Evolutionary conservation across 2,113 vertebrate genomes (phyloP).

Genomic region (Carassius gibelio): DNA sequence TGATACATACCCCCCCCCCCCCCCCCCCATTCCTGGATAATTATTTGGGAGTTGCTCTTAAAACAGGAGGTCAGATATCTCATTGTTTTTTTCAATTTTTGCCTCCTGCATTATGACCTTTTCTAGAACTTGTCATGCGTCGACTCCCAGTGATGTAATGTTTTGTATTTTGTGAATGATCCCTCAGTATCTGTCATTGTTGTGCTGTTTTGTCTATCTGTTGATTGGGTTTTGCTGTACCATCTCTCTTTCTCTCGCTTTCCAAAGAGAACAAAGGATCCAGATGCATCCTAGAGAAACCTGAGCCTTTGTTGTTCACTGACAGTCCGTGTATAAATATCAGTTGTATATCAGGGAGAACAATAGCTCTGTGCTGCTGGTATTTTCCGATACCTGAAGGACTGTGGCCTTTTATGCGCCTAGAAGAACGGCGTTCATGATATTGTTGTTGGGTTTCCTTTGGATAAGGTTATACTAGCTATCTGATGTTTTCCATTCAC

Average conservation of each 20-base stretch:
- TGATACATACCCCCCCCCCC: neutral
- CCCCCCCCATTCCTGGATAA: neutral
- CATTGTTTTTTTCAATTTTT: neutral
- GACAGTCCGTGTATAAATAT: slow-evolving; percentile 45
- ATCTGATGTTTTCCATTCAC: neutral
- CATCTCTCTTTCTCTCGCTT: slow-evolving; percentile 17
- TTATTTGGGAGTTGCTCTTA: neutral
- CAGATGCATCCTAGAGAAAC: slow-evolving; percentile 28
- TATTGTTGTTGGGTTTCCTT: neutral
- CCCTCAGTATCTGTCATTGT: neutral
- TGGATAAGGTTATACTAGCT: neutral
- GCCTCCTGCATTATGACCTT: neutral
- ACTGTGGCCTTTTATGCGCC: neutral
- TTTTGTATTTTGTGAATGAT: slow-evolving; percentile 1
- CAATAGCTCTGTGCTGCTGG: slow-evolving; percentile 16
- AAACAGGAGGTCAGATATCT: neutral
- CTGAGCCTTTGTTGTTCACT: slow-evolving; percentile 32
- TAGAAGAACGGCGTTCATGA: neutral
- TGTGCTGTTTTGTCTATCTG: neutral
- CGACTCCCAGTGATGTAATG: neutral
- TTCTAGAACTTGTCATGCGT: neutral
- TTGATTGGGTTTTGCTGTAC: slow-evolving; percentile 6
- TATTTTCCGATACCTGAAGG: slow-evolving; percentile 6
- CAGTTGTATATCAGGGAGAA: slow-evolving; percentile 27
- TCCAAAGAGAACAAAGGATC: slow-evolving; percentile 27